A percentile compares a stretch with the other conserved stretches of the same genome.
Evolutionary conservation across 2,113 vertebrate species (phyloP).

Genomic region (Notechis scutatus): DNA sequence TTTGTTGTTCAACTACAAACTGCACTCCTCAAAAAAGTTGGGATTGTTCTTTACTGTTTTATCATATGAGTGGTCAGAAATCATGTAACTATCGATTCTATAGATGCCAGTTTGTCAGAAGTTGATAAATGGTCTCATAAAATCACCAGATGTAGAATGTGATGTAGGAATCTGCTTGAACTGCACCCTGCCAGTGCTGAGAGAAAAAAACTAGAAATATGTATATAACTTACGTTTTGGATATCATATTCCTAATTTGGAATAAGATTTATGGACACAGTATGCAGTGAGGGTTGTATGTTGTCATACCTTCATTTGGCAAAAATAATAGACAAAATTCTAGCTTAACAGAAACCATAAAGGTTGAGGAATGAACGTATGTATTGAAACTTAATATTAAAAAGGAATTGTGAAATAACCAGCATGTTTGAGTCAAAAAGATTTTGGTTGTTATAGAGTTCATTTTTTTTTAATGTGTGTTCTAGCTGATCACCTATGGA

Average conservation of each 20-base stretch:
- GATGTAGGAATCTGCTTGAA: neutral
- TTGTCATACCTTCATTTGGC: neutral
- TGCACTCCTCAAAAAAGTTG: neutral
- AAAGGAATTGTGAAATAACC: neutral
- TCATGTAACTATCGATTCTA: neutral
- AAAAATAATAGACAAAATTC: neutral
- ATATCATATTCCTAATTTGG: neutral
- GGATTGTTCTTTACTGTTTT: neutral
- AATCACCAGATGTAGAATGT: neutral
- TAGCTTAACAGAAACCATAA: neutral
- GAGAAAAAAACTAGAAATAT: neutral
- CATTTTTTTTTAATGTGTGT: conserved; percentile 1
- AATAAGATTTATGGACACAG: neutral
- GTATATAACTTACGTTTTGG: neutral
- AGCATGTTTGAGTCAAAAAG: neutral
- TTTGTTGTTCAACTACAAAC: neutral
- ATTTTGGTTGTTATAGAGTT: neutral
- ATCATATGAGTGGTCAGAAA: neutral
- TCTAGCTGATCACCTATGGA: conserved; percentile 88
- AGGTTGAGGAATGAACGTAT: neutral
- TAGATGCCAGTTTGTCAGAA: neutral
- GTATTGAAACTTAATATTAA: neutral
- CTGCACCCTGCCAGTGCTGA: neutral
- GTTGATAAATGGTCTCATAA: neutral
- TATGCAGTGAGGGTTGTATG: neutral